Evolutionary conservation across 2,113 vertebrate genomes (phyloP).

Genomic region (Hucho hucho): DNA sequence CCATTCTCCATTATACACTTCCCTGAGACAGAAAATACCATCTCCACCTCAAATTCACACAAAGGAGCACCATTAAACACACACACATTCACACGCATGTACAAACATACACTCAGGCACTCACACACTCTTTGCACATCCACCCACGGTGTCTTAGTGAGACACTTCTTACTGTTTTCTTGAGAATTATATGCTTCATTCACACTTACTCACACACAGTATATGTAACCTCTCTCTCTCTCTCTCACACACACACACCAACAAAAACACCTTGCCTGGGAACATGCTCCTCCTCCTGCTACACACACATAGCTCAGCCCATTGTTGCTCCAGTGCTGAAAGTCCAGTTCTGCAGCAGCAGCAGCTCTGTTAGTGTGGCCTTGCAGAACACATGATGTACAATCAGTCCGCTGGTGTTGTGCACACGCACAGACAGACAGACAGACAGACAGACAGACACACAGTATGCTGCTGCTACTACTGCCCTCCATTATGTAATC

Average conservation of each 20-base stretch:
- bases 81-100: slow-evolving; percentile 12
- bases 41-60: slow-evolving; percentile 27
- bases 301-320: not conserved
- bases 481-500: slow-evolving; percentile 65
- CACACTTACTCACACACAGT: not conserved
- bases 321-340: not conserved
- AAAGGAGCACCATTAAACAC: not conserved
- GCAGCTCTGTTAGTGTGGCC: not conserved
- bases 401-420: not conserved
- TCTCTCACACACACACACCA: too few species aligned
- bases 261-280: not conserved
- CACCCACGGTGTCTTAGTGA: not conserved
- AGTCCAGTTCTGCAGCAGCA: not conserved
- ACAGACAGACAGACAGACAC: not conserved
- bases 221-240: too few species aligned
- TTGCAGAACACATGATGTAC: not conserved
- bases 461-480: not conserved
- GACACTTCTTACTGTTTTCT: too few species aligned
- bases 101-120: not conserved
- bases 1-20: slow-evolving; percentile 8
- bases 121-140: not conserved
- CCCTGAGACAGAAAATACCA: slow-evolving; percentile 18
- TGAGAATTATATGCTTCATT: slow-evolving; percentile 32
- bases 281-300: not conserved
- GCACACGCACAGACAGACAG: too few species aligned